Base-by-base conservation (phyloP, 2,888 invertebrate genomes). In the Drosophila suboccidentalis region DNA sequence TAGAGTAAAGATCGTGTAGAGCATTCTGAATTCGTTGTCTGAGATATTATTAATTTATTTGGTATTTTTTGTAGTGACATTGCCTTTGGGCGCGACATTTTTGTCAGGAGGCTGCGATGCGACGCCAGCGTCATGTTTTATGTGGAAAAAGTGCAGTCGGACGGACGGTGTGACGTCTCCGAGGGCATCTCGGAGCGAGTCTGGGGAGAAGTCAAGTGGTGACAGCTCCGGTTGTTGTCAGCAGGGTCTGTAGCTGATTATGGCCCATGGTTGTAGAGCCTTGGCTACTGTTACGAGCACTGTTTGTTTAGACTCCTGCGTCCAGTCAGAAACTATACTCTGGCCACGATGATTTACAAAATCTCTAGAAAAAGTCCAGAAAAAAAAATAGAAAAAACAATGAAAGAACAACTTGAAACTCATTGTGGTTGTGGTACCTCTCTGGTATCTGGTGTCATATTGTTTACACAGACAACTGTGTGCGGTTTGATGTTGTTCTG, bases 221-320 rank as follows among this genome's bases (percentile, higher is more conserved):
- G 83, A 84, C 87, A 84, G 89, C 65, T 83, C 67, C 32, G 78
- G 58, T 76, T 71, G 15, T 61, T 15, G 47, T 13, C 54, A 51
- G 64, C 54, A 49, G 64, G 73, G 81, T 81, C 89, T 87, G 84
- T 44, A 65, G 75, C 78, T 80, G 81, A 78, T 86, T 86, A 83
- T 88, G 60, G 39, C n/a, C 26, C 39, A 49, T 47, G 50, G 36
- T 36, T 34, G 36, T 59, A 11, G 57, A 41, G 46, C 9, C 38
- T 34, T 36, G 74, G 74, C 82, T 80, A 80, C 82, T 89, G 86
- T 64, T 32, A 36, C 62, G 19, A 11, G 13, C n/a, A 2, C n/a
- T 64, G 64, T 89, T 86, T 89, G 69, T 86, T 85, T 89, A 85
- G 83, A 78, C 86, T 87, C 86, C 86, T 82, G 86, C 75, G 87